Base-by-base conservation (phyloP, 2,113 vertebrate genomes). In the Rafetus swinhoei region DNA sequence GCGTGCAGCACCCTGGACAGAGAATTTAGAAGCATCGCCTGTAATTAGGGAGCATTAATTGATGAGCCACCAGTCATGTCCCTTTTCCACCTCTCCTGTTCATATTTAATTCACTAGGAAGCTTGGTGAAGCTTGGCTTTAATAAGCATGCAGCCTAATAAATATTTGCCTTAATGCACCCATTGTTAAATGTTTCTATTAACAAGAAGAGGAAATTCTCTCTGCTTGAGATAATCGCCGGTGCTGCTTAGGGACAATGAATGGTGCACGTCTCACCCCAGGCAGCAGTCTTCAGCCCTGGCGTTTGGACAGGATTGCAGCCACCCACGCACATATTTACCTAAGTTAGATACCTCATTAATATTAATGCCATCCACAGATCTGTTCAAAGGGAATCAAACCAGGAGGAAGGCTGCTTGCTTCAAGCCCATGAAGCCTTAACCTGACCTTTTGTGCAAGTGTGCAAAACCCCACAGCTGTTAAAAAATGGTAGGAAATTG, bases 101-200 rank as follows among this genome's bases (percentile, higher is more conserved):
- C 65, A 80, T 79, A 52, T 81, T 79, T 88, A 84, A 94, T 89
- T 91, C 94, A 86, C 65, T 0, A 4, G 94, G 91, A 52, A 80
- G 79, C 24, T 79, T 39, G 50, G 88, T 52, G 27, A 93, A 90
- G 76, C 89, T 81, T 90, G 84, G 19, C 84, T 90, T 85, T 84
- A 57, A 92, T 77, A 94, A 74, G 76, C 83, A 52, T 0, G 3
- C 15, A 69, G 77, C 35, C 93, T 57, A 81, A 95, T 74, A 93
- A 93, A 87, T 87, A 85, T 54, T 94, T 94, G 88, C 91, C 91
- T 94, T 93, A 83, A 94, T 18, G 79, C 85, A 15, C 91, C 76
- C 79, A 56, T 85, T 84, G 56, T 82, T 54, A 91, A 92, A 88
- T 1, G 1, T 24, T 60, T 79, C 85, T 88, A 69, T 93, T 76